Conservation (phyloP, 2,797 vertebrate species). For the Nyctalus aviator region DNA sequence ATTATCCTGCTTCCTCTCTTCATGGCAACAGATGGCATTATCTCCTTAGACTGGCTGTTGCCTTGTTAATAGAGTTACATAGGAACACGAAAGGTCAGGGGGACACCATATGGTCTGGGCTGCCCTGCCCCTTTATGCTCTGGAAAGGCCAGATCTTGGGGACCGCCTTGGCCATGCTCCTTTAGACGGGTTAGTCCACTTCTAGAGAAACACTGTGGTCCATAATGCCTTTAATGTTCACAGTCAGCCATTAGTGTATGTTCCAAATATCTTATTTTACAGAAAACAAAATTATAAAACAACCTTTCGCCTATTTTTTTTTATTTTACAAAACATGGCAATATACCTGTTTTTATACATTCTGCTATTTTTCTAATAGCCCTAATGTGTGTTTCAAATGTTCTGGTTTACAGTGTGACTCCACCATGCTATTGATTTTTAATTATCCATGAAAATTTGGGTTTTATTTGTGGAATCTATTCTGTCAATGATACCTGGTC, state of each 20-base stretch:
- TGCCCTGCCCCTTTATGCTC: slow-evolving; percentile 71
- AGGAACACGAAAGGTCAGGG: slow-evolving; percentile 82
- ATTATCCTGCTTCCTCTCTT: slow-evolving; percentile 71
- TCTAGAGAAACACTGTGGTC: background rate
- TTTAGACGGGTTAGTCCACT: background rate
- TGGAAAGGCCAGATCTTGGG: slow-evolving; percentile 74
- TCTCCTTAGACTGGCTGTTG: slow-evolving; percentile 65
- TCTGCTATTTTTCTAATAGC: background rate
- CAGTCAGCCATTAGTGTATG: background rate
- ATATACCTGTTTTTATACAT: background rate
- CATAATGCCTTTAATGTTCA: background rate
- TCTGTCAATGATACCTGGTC: background rate
- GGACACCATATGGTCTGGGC: slow-evolving; percentile 77
- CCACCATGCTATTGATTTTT: rapidly evolving
- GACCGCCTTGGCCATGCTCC: background rate
- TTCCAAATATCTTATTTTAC: background rate
- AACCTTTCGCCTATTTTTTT: background rate
- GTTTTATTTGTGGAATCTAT: rapidly evolving
- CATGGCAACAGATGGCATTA: slow-evolving; percentile 80
- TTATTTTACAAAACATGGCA: background rate
- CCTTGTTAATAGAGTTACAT: slow-evolving; percentile 64
- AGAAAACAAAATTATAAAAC: background rate
- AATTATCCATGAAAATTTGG: background rate
- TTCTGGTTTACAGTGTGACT: background rate
- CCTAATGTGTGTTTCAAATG: background rate